Evolutionary conservation across 2,888 invertebrate species (phyloP).

Genomic region (Aelia acuminata): DNA sequence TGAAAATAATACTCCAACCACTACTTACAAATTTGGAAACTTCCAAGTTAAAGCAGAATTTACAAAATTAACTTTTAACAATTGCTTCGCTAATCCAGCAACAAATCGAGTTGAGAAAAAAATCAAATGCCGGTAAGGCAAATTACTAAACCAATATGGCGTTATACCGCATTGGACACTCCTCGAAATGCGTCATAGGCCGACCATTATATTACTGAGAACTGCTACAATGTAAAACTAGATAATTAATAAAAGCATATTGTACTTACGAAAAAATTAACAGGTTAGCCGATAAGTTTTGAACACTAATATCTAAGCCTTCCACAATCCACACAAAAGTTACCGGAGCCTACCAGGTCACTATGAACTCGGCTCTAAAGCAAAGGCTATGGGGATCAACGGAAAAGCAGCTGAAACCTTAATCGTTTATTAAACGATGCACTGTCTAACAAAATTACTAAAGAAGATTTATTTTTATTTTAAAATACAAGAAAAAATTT

Average conservation of each 20-base stretch:
- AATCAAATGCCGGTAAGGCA: constrained; percentile 62
- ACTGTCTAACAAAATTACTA: not conserved
- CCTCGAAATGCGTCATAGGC: constrained; percentile 76
- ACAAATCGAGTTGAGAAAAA: not conserved
- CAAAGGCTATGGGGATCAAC: constrained; percentile 65
- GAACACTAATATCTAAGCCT: constrained; percentile 66
- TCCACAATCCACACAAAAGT: constrained; percentile 67
- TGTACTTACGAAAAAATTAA: constrained; percentile 63
- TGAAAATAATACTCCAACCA: not conserved
- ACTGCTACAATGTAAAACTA: not conserved
- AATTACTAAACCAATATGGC: constrained; percentile 66
- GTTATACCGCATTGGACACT: constrained; percentile 72
- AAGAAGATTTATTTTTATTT: not conserved
- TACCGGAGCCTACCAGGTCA: constrained; percentile 64
- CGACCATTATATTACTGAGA: constrained; percentile 1
- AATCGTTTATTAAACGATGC: constrained; percentile 63
- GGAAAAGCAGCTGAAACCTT: constrained; percentile 58
- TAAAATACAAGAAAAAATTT: not conserved
- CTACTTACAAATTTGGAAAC: not conserved
- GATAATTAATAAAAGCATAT: not conserved
- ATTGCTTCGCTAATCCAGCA: not conserved
- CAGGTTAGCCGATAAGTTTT: constrained; percentile 64
- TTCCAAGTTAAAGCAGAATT: no score
- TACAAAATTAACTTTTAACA: not conserved
- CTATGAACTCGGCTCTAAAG: constrained; percentile 69